These are phyloP conservation scores for Drosophila yooni DNA, from an alignment of 2,888 invertebrate genomes.

Conservation along the genomic window DNA sequence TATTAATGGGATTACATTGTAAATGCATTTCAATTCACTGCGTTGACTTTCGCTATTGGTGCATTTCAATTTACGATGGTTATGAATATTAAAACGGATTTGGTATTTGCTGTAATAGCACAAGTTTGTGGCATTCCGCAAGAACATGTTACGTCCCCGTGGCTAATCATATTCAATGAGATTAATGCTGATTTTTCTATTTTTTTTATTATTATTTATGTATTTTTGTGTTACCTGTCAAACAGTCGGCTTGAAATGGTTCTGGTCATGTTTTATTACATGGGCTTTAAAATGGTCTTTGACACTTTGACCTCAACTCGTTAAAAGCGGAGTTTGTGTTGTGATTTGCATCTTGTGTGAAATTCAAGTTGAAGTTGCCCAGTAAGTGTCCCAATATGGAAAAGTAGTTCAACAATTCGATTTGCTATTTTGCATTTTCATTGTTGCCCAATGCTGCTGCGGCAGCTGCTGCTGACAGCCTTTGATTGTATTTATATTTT, in stretches of 20 bases:
- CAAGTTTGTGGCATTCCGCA: constrained; percentile 51
- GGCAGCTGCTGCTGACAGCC: constrained; percentile 61
- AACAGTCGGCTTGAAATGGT: constrained; percentile 58
- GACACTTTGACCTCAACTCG: constrained; percentile 68
- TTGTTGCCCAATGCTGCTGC: constrained; percentile 66
- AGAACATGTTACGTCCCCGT: constrained; percentile 32
- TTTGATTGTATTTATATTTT: constrained; percentile 76
- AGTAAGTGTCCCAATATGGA: constrained; percentile 68
- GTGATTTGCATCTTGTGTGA: constrained; percentile 67
- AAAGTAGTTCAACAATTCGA: constrained; percentile 71
- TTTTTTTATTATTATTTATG: neutral
- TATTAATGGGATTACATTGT: neutral
- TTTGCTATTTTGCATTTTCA: constrained; percentile 75
- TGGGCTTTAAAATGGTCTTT: constrained; percentile 43
- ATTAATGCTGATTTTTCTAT: constrained; percentile 43
- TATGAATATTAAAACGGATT: constrained; percentile 47
- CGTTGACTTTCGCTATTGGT: constrained; percentile 19
- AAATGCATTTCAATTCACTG: neutral
- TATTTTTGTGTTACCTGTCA: constrained; percentile 24
- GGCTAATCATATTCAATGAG: constrained; percentile 53
- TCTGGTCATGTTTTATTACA: constrained; percentile 30
- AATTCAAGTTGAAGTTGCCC: constrained; percentile 49
- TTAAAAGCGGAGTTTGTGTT: constrained; percentile 42
- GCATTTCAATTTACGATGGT: constrained; percentile 30
- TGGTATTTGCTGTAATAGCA: constrained; percentile 44